Percentiles rank a stretch among this genome's conserved stretches.
These are phyloP conservation scores for Prionailurus bengalensis DNA, from an alignment of 2,113 vertebrate species.

Conservation along the genomic window DNA sequence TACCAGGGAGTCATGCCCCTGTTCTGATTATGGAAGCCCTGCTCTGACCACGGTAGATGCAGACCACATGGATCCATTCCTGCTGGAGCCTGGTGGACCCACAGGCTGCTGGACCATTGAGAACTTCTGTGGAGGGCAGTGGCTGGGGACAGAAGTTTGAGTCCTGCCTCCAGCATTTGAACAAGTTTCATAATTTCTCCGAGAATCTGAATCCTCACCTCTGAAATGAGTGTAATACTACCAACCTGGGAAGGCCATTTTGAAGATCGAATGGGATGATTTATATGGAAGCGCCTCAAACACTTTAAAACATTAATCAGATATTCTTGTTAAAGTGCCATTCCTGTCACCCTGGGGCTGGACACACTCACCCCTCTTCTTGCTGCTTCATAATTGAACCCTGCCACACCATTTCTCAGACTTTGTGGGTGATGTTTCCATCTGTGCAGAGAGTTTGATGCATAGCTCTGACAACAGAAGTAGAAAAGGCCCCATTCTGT, in stretches of 20 bases:
- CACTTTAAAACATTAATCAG: background rate
- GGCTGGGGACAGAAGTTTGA: background rate
- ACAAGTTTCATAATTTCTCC: background rate
- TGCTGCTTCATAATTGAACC: background rate
- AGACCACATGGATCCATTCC: background rate
- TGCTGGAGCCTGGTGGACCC: background rate
- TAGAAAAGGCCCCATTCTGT: background rate
- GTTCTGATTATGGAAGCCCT: background rate
- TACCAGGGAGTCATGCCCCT: no score
- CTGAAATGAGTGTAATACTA: background rate
- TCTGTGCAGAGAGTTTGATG: background rate
- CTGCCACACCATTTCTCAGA: background rate
- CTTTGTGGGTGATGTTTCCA: background rate
- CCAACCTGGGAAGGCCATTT: background rate
- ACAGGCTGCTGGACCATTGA: background rate
- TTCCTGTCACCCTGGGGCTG: background rate
- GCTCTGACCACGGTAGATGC: background rate
- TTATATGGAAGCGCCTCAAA: background rate
- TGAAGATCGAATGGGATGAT: background rate
- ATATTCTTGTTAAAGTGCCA: conserved; percentile 12
- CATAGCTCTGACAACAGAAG: background rate
- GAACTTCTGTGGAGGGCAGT: background rate
- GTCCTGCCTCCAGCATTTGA: background rate
- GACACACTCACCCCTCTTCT: background rate
- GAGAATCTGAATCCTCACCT: background rate